Percentiles rank a stretch among this genome's conserved stretches.
Evolutionary conservation across 1,140 invertebrate species (phyloP).

Genomic region (Drosophila rufa): DNA sequence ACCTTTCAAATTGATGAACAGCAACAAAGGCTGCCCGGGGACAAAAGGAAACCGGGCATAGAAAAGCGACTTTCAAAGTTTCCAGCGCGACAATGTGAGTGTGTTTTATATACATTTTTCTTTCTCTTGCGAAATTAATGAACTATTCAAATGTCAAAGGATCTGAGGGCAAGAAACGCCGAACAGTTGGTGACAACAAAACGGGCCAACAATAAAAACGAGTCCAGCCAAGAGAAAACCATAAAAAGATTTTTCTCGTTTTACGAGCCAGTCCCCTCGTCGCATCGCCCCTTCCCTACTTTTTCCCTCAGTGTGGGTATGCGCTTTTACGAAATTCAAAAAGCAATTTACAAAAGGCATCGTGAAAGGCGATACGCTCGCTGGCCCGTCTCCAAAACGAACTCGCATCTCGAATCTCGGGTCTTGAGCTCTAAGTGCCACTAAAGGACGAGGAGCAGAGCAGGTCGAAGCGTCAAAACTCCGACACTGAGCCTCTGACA

Average conservation of each 20-base stretch:
- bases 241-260: conserved; percentile 80
- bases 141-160: conserved; percentile 83
- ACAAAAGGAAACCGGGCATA: conserved; percentile 78
- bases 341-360: conserved; percentile 82
- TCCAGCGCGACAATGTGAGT: conserved; percentile 58
- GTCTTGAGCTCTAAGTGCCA: conserved; percentile 65
- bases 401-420: conserved; percentile 12
- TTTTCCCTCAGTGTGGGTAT: conserved; percentile 35
- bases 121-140: conserved; percentile 78
- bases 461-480: conserved; percentile 36
- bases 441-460: conserved; percentile 61
- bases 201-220: conserved; percentile 74
- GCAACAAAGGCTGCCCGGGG: conserved; percentile 68
- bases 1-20: conserved; percentile 82
- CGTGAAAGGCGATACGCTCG: conserved; percentile 78
- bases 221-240: conserved; percentile 75
- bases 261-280: conserved; percentile 55
- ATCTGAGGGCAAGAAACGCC: conserved; percentile 72
- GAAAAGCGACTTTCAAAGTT: conserved; percentile 80
- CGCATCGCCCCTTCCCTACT: not conserved
- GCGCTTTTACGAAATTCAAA: conserved; percentile 82
- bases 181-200: conserved; percentile 73
- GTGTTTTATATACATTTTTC: conserved; percentile 62
- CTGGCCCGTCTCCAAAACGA: conserved; percentile 26
- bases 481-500: conserved; percentile 20